Evolutionary conservation across 2,113 vertebrate genomes (phyloP), one percentile per base, ranked within the genome.

Genomic region (Smithornis capensis): DNA sequence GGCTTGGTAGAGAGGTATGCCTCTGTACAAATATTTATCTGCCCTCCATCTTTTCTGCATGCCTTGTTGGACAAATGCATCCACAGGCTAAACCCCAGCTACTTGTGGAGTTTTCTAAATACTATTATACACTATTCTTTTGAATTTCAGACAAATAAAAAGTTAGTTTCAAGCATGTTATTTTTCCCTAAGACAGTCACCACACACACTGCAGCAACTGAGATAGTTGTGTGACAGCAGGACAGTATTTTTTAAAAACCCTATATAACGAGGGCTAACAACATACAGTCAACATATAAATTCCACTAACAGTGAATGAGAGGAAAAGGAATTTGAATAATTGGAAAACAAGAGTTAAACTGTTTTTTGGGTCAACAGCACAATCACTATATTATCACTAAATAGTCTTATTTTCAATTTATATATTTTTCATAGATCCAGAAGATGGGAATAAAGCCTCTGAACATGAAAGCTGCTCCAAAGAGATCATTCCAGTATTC

Each of bases 121-220:
- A 38, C 44, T 71, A 28, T 62, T 85, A 71, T 68, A 77, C 35
- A 59, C 11, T 27, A 47, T 59, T 93, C 49, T 86, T 90, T 78
- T 82, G 76, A 78, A 91, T 84, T 92, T 89, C 69, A 86, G 38
- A 64, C 56, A 60, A 92, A 93, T 50, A 88, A 92, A 77, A 78
- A n/a, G n/a, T 79, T 75, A 3, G 31, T 93, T 90, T 76, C 44
- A 52, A 83, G 50, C 47, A 49, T 13, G 37, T 33, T 84, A 18
- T 65, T 68, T 33, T 73, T 25, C 45, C n/a, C 59, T 76, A 44
- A 84, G 57, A 47, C 44, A 87, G 31, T 10, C 76, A 78, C 76
- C 62, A 42, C 63, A 76, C 49, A 86, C 28, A 21, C 47, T 81
- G 47, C 69, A 89, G 83, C 56, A 89, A 64, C 38, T 18, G 57